Base-by-base conservation (phyloP, 2,113 vertebrate genomes). In the Nycticebus coucang region DNA sequence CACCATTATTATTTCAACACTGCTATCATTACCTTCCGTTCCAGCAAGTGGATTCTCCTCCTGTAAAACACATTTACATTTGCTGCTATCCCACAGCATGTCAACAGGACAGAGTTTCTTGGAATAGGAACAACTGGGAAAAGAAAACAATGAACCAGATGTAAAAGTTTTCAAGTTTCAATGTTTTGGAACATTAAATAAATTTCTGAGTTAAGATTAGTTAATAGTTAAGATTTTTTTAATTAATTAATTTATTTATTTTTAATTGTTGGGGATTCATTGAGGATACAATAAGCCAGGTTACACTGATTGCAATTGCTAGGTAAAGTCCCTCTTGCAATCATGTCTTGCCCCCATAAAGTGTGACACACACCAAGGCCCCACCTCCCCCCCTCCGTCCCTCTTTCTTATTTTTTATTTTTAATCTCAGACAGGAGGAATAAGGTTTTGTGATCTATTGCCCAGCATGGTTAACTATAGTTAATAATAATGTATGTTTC, bases 81-180 rank as follows among this genome's bases (percentile, higher is more conserved):
- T 98, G 85, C 98, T 98, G 97, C 98, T 99, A 81, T 99, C 99
- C 99, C 99, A 99, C 82, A 99, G 98, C 98, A 99, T 98, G 37
- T 99, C 99, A 77, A 97, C 91, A 62, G 98, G 98, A 93, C 98
- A 99, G 88, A 97, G 93, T 96, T 98, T 98, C 93, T 98, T 98
- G 85, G 98, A 74, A 94, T 98, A 98, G 11, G 98, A 97, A 90
- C 99, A 99, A 35, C 98, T 99, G 93, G 83, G 89, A 78, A 97
- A 97, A 69, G 53, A 97, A 95, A 85, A 30, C 2, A 57, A 95
- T 26, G 37, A 72, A 53, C 11, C 1, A 74, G 19, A 93, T 94
- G 96, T 71, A n/a, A 93, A 97, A 64, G 7, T 4, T 50, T 95
- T 93, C 41, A n/a, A n/a, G n/a, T n/a, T n/a, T n/a, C n/a, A n/a